A percentile compares a stretch with the other conserved stretches of the same genome.
Evolutionary conservation across 2,797 vertebrate species (phyloP).

Genomic region (Leucoraja ocellata): DNA sequence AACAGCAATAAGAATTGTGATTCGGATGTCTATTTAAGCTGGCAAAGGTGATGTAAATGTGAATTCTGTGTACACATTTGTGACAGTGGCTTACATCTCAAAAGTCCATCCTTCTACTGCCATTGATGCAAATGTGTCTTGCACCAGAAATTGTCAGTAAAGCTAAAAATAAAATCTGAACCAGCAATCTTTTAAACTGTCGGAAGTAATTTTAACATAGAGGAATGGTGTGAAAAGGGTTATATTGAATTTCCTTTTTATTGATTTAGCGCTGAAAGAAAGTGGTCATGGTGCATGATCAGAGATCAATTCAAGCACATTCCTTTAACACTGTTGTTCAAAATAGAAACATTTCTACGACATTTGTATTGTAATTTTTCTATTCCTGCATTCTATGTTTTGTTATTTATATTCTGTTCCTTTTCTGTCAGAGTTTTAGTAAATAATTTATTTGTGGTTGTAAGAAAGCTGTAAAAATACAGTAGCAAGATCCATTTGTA

Average conservation of each 20-base stretch:
- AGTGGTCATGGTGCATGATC: neutral
- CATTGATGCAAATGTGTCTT: neutral
- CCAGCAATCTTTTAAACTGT: neutral
- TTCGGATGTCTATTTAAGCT: neutral
- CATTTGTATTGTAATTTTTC: neutral
- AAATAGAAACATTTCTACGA: neutral
- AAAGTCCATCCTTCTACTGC: neutral
- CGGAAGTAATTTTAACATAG: neutral
- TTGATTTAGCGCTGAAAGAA: neutral
- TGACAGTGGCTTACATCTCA: neutral
- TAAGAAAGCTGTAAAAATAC: neutral
- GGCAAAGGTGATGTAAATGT: neutral
- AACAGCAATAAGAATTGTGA: neutral
- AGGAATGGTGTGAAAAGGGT: neutral
- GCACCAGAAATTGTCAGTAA: neutral
- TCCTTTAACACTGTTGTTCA: neutral
- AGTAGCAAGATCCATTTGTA: neutral
- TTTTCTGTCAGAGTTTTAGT: neutral
- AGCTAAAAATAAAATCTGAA: neutral
- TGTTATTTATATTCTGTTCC: neutral
- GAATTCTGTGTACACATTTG: neutral
- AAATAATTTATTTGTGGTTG: neutral
- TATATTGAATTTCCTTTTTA: neutral
- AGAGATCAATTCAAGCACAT: neutral
- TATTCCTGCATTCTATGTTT: neutral